Evolutionary conservation across 2,797 vertebrate genomes (phyloP).

Genomic region (Trematomus bernacchii): DNA sequence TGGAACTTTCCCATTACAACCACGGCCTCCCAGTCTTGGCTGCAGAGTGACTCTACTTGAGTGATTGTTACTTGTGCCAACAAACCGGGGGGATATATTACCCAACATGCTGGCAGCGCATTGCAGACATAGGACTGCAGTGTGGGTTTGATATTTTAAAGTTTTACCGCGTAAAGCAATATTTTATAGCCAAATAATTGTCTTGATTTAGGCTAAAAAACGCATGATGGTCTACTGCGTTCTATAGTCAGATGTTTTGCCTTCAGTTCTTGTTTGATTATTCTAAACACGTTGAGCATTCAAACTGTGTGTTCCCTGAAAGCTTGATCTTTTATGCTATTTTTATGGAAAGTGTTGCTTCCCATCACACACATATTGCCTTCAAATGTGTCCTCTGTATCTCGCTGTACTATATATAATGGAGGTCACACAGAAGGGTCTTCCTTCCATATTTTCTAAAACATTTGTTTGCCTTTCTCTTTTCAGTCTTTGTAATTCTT

Average conservation of each 20-base stretch:
- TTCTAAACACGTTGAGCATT: not conserved
- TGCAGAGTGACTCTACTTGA: conserved; percentile 51
- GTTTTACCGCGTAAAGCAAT: conserved; percentile 8
- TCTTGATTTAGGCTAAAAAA: conserved; percentile 11
- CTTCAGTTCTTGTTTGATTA: not conserved
- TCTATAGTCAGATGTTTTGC: not conserved
- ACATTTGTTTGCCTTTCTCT: conserved; percentile 38
- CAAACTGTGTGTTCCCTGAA: conserved; percentile 12
- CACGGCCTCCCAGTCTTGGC: conserved; percentile 41
- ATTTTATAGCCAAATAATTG: conserved; percentile 19
- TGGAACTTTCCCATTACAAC: conserved; percentile 58
- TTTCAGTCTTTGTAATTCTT: conserved; percentile 67
- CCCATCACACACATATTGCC: conserved; percentile 29
- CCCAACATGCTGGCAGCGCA: conserved; percentile 50
- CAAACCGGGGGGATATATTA: conserved; percentile 52
- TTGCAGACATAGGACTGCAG: conserved; percentile 46
- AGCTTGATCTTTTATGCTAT: conserved; percentile 15
- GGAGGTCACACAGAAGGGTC: conserved; percentile 40
- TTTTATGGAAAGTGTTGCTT: conserved; percentile 24
- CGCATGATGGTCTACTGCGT: not conserved
- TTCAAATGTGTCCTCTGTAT: conserved; percentile 44
- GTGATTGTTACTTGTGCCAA: conserved; percentile 57
- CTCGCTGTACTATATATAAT: conserved; percentile 6
- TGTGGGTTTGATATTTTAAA: conserved; percentile 16
- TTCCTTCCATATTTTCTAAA: conserved; percentile 21